phyloP scores from a whole-genome alignment of 1,140 invertebrate species.

The Musca domestica region DNA sequence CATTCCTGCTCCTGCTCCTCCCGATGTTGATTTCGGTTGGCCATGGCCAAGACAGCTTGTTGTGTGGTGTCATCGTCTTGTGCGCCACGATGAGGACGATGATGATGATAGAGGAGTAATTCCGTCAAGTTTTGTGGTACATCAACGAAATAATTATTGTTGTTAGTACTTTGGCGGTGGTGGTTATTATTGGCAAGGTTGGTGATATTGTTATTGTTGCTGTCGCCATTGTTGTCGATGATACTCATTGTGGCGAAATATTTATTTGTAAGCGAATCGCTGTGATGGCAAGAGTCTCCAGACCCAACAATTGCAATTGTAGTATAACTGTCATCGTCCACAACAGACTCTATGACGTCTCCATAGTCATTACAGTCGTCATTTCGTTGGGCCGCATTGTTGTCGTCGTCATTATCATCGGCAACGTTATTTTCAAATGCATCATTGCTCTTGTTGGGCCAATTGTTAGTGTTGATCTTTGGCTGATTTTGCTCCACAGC shows the following conservation, averaged over 20 bases:
- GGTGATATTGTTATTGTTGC: constrained; percentile 13
- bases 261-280: too few species aligned
- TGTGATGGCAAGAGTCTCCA: too few species aligned
- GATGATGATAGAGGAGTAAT: background rate
- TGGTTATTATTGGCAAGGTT: constrained; percentile 15
- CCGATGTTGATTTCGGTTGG: too few species aligned
- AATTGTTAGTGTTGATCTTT: too few species aligned
- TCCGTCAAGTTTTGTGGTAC: background rate
- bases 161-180: background rate
- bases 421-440: constrained; percentile 5
- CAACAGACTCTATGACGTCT: constrained; percentile 4
- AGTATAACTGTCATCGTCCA: constrained; percentile 2
- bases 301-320: background rate
- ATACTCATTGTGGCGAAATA: background rate
- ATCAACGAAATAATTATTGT: constrained; percentile 6
- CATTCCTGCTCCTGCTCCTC: too few species aligned
- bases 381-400: constrained; percentile 9
- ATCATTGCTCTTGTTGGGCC: constrained; percentile 15
- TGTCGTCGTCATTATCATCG: constrained; percentile 1
- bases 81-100: too few species aligned
- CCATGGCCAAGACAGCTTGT: too few species aligned
- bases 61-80: background rate
- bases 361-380: constrained; percentile 12
- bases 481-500: too few species aligned
- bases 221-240: constrained; percentile 6